Base-by-base conservation (phyloP, 1,140 invertebrate genomes). In the Heliconius congener region DNA sequence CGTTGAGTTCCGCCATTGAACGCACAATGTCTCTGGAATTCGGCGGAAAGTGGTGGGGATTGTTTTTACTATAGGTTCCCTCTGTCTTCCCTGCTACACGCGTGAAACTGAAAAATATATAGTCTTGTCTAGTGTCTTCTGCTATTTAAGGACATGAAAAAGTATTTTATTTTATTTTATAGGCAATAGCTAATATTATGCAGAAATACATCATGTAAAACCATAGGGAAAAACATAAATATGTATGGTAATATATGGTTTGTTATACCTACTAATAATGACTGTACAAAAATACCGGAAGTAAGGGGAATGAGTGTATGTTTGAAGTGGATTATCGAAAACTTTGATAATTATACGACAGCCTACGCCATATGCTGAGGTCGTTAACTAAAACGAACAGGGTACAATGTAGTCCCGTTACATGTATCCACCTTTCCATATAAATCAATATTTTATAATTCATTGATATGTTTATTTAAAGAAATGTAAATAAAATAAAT, bases 291-390 rank as follows among this genome's bases (percentile, higher is more conserved):
- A 76, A 76, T 81, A 74, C 57, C 19, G 74, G 55, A 70, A 76
- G 42, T 73, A 73, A 60, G 71, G 80, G 80, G 80, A 80, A 80
- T 81, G 83, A 91, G 87, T 90, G 80, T 84, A 79, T 86, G 83
- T 89, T 92, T 88, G 85, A 84, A 88, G 87, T 87, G 83, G 81
- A 88, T 90, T 91, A 88, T 90, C 89, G 60, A 84, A 90, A 90
- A 86, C 88, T 86, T 85, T 88, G 84, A 88, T 88, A 90, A 85
- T 81, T 76, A 81, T 76, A 81, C 74, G 71, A 82, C 84, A 85
- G 79, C 81, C 77, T 78, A 79, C 82, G 78, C 88, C 91, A 92
- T 91, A 91, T 92, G 91, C 76, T 71, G 71, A 74, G 85, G 77
- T 88, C 86, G 89, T 90, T 91, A 87, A 80, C 27, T 70, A 80